phyloP scores from a whole-genome alignment of 2,888 invertebrate genomes.

The Phortica okadai region DNA sequence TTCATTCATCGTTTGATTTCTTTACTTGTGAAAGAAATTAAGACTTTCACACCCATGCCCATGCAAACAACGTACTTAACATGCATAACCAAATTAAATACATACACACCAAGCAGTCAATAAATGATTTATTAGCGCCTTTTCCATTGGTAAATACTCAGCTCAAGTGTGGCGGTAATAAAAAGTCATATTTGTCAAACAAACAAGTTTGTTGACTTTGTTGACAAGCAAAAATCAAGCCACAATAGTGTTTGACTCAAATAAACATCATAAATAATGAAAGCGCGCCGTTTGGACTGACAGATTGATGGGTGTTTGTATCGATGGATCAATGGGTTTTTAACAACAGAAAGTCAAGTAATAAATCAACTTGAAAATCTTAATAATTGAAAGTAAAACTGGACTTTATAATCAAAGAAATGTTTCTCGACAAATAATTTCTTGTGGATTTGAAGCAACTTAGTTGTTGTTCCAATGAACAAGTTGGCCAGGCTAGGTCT shows the following conservation, averaged over 20 bases:
- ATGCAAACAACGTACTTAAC: too few relatives aligned
- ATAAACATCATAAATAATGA: neutral
- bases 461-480: too few relatives aligned
- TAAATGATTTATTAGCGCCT: constrained; percentile 30
- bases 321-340: neutral
- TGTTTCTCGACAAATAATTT: too few relatives aligned
- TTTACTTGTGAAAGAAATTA: too few relatives aligned
- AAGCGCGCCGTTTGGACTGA: neutral
- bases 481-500: too few relatives aligned
- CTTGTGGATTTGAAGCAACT: too few relatives aligned
- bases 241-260: neutral
- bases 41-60: too few relatives aligned
- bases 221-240: neutral
- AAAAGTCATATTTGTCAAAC: constrained; percentile 14
- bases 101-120: neutral
- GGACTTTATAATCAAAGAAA: too few relatives aligned
- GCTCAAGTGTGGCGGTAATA: constrained; percentile 9
- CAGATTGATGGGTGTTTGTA: neutral
- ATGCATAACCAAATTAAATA: constrained; percentile 17
- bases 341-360: neutral
- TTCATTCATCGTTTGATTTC: too few relatives aligned
- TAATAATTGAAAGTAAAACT: neutral
- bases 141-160: constrained; percentile 18
- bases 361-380: neutral
- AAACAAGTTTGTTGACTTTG: constrained; percentile 16